Evolutionary conservation across 2,888 invertebrate genomes (phyloP).

Genomic region (Pyrrhopygopsis socrates): DNA sequence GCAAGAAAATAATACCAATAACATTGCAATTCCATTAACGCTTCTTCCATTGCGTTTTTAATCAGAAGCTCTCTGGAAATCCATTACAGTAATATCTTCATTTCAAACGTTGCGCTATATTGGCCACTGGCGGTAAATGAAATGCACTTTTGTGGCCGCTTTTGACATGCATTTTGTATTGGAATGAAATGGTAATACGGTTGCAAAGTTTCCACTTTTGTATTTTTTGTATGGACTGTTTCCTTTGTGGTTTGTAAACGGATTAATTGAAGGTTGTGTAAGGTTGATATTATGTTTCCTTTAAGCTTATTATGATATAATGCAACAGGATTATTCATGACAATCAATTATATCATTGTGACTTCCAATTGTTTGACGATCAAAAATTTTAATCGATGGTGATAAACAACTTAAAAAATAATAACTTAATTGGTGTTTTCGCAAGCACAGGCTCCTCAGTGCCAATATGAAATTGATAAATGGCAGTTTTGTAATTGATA

Average conservation of each 20-base stretch:
- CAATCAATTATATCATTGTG: too few species aligned
- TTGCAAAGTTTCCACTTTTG: not conserved
- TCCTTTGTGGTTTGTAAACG: not conserved
- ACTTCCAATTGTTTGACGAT: too few species aligned
- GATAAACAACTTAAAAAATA: too few species aligned
- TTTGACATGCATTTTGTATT: constrained; percentile 83
- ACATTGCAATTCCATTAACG: constrained; percentile 73
- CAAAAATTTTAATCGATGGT: too few species aligned
- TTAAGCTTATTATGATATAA: too few species aligned
- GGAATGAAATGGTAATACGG: constrained; percentile 72
- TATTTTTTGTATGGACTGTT: not conserved
- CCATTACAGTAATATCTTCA: constrained; percentile 91
- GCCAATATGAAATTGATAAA: too few species aligned
- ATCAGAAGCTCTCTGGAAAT: constrained; percentile 85
- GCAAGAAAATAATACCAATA: constrained; percentile 5
- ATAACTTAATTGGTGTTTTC: too few species aligned
- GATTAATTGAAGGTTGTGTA: not conserved
- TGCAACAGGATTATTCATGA: too few species aligned
- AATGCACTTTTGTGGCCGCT: constrained; percentile 90
- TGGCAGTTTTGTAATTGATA: too few species aligned
- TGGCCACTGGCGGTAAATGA: constrained; percentile 89
- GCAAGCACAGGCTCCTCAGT: too few species aligned
- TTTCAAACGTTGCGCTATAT: constrained; percentile 90
- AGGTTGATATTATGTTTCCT: too few species aligned
- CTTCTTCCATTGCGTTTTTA: constrained; percentile 79